Evolutionary conservation across 2,797 vertebrate species (phyloP), one percentile per base, ranked within the genome.

Genomic region (Gadopsis marmoratus): DNA sequence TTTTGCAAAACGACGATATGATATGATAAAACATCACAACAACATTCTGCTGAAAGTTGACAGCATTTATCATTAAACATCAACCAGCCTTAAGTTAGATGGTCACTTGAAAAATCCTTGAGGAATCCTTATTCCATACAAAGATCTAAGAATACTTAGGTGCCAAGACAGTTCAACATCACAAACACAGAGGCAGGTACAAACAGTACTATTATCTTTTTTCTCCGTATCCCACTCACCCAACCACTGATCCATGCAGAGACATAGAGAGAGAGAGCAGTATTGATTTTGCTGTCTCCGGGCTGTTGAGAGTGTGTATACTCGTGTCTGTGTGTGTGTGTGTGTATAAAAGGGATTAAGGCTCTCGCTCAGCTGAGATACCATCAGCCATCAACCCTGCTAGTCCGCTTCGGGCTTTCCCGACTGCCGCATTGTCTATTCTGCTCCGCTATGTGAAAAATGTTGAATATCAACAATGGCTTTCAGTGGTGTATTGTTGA

Each of bases 381-480:
- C 94, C 96, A 99, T 99, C 98, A 97, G 96, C 96, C 96, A 97
- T 96, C 97, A 97, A 97, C 97, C 97, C 97, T 96, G 96, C 86
- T 54, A 93, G 89, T 94, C 93, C 88, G 91, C 93, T 96, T 97
- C 98, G 72, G 96, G 97, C 97, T 99, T 99, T 99, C 97, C 97
- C 96, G 95, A 96, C 97, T 97, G 97, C 98, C 97, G 94, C 97
- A 99, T 99, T 99, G 98, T 99, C 98, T 99, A 98, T 98, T 99
- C 98, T 99, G 97, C 97, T 98, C 97, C 95, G 97, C 97, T 99
- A 99, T 99, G 98, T 99, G 98, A 99, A 99, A 99, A 99, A 99
- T 99, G 98, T 98, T 99, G 98, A 99, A 99, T 99, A 99, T 99
- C 98, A 99, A 99, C 98, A 99, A 99, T 99, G 97, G 97, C 97